Conservation (phyloP, 2,797 vertebrate genomes). For the Danionella dracula region DNA sequence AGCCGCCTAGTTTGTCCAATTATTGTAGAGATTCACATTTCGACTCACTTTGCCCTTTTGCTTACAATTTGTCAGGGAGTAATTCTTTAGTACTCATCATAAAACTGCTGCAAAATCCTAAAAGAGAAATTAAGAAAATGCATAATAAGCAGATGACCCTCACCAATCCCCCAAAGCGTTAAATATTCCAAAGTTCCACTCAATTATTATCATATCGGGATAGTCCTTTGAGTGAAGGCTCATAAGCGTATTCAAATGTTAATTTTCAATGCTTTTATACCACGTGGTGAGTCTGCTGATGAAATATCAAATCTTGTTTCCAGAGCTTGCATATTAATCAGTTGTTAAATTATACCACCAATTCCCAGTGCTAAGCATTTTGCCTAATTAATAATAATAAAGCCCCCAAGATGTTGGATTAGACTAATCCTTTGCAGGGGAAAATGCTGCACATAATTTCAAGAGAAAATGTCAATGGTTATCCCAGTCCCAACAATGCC, state of each 20-base stretch:
- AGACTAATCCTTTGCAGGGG: conserved; percentile 51
- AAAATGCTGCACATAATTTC: conserved; percentile 43
- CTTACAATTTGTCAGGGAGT: conserved; percentile 57
- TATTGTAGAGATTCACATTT: conserved; percentile 37
- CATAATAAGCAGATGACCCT: conserved; percentile 37
- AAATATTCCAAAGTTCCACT: conserved; percentile 44
- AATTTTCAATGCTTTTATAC: conserved; percentile 44
- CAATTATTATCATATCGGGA: conserved; percentile 40
- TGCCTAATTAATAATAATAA: conserved; percentile 57
- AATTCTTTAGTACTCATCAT: conserved; percentile 16
- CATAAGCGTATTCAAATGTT: conserved; percentile 49
- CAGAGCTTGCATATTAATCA: conserved; percentile 56
- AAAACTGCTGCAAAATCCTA: conserved; percentile 28
- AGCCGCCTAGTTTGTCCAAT: conserved; percentile 28
- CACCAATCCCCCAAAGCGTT: conserved; percentile 28
- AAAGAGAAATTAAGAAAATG: conserved; percentile 46
- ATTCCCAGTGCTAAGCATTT: conserved; percentile 55
- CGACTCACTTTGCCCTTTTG: conserved; percentile 64
- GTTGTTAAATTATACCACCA: conserved; percentile 52
- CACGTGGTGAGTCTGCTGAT: conserved; percentile 42
- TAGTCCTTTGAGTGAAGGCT: conserved; percentile 41
- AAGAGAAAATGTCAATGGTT: conserved; percentile 56
- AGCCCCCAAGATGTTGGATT: conserved; percentile 53
- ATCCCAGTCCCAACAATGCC: conserved; percentile 46
- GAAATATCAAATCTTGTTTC: conserved; percentile 54